phyloP scores from a whole-genome alignment of 2,888 invertebrate genomes.

The Agrotis clavis region DNA sequence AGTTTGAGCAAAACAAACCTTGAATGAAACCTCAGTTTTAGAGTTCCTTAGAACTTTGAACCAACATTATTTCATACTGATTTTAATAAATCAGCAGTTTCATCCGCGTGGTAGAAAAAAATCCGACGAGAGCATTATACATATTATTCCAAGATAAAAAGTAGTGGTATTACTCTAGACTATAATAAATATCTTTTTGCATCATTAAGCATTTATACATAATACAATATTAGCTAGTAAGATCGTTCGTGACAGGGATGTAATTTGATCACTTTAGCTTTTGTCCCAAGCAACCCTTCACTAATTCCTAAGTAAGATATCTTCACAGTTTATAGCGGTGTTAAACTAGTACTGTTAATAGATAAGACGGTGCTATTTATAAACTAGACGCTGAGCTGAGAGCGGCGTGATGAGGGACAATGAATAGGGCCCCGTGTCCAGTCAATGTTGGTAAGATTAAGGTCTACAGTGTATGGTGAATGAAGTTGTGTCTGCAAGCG shows the following conservation, averaged over 20 bases:
- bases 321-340: neutral
- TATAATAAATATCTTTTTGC: too few relatives aligned
- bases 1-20: conserved; percentile 7
- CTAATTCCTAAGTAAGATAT: neutral
- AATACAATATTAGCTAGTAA: too few relatives aligned
- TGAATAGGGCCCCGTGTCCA: conserved; percentile 16
- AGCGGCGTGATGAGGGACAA: conserved; percentile 1
- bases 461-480: neutral
- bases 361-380: conserved; percentile 31
- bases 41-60: conserved; percentile 1
- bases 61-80: neutral
- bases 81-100: too few relatives aligned
- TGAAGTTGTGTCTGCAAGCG: neutral
- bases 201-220: too few relatives aligned
- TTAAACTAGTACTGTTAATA: conserved; percentile 13
- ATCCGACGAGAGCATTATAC: too few relatives aligned
- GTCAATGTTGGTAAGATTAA: conserved; percentile 6
- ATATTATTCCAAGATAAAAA: too few relatives aligned
- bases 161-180: too few relatives aligned
- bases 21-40: neutral
- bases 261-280: conserved; percentile 8
- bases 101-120: too few relatives aligned
- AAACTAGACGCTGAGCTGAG: conserved; percentile 11
- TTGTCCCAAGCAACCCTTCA: neutral
- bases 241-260: neutral